phyloP scores from a whole-genome alignment of 2,888 invertebrate species.

The Melieria picta region DNA sequence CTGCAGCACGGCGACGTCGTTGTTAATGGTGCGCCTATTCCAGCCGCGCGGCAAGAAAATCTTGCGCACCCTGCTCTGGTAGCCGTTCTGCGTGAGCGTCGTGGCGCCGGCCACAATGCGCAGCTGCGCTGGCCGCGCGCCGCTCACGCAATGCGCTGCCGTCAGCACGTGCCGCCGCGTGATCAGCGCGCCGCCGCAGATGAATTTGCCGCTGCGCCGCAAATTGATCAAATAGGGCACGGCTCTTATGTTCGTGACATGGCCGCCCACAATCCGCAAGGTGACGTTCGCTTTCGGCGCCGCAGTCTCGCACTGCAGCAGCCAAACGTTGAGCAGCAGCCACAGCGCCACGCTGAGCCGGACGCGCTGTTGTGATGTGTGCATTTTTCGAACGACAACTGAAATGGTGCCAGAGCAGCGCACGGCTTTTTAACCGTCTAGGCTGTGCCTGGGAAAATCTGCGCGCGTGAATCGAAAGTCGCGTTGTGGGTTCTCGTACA shows the following conservation, averaged over 20 bases:
- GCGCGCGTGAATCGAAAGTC: no score
- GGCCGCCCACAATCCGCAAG: constrained; percentile 38
- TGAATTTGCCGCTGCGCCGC: constrained; percentile 17
- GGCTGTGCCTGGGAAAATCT: not conserved
- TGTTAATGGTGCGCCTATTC: constrained; percentile 16
- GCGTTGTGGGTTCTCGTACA: not conserved
- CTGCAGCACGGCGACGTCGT: constrained; percentile 44
- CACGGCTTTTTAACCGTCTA: not conserved
- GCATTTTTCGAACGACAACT: not conserved
- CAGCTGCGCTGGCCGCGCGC: not conserved
- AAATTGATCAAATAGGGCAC: constrained; percentile 41
- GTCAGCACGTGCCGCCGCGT: constrained; percentile 21
- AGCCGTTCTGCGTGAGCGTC: constrained; percentile 12
- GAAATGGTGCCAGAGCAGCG: not conserved
- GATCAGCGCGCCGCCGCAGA: constrained; percentile 46
- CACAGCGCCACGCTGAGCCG: not conserved
- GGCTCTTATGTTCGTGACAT: not conserved
- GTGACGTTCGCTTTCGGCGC: not conserved
- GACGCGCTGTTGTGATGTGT: not conserved
- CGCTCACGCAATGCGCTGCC: constrained; percentile 36
- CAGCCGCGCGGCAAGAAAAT: constrained; percentile 28
- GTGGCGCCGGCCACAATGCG: constrained; percentile 36
- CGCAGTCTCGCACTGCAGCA: not conserved
- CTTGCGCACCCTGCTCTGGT: not conserved
- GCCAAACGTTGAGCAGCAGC: not conserved